Evolutionary conservation across 1,140 invertebrate genomes (phyloP), one percentile per base, ranked within the genome.

Genomic region (Pteromalus puparum): DNA sequence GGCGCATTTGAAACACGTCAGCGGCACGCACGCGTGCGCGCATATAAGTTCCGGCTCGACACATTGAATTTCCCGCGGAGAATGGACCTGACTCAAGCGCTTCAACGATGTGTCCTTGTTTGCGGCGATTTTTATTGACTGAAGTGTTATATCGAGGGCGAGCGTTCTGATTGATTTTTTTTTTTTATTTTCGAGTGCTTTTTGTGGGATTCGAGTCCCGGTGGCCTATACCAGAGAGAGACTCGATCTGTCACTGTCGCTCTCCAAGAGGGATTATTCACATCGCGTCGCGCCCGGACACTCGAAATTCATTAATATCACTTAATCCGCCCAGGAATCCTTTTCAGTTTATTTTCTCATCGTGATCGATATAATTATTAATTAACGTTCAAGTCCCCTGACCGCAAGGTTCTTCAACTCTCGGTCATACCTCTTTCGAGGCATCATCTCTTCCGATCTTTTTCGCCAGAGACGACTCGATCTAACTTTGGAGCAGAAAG

Each of bases 401-500:
- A 5, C 24, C 26, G 53, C n/a, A n/a, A 77, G 13, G 34, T 67
- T 79, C 15, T 26, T 65, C 53, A 78, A 24, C 34, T 78, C 74
- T 38, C 13, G n/a, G 2, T 46, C 38, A 76, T 18, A 10, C 7
- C 38, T 78, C 42, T 67, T 38, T 68, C 38, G 6, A n/a, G 30
- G 28, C 3, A 61, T 82, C 28, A 65, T 75, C 38, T 42, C 26
- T 3, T 53, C 18, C 73, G 28, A 6, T 26, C 46, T 68, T 77
- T 83, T 83, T 48, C 61, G 46, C 75, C 15, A 83, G 26, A 46
- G 68, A 84, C 42, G 28, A 67, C 70, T 82, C 78, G 85, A 89
- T 90, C 84, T 82, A 88, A 89, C 85, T 89, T 86, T 88, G 85
- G 87, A 89, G 85, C 76, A 84, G 73, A 72, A 72, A 87, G 82